A percentile compares a stretch with the other conserved stretches of the same genome.
Conservation (phyloP, 2,113 vertebrate genomes). For the Grus americana region DNA sequence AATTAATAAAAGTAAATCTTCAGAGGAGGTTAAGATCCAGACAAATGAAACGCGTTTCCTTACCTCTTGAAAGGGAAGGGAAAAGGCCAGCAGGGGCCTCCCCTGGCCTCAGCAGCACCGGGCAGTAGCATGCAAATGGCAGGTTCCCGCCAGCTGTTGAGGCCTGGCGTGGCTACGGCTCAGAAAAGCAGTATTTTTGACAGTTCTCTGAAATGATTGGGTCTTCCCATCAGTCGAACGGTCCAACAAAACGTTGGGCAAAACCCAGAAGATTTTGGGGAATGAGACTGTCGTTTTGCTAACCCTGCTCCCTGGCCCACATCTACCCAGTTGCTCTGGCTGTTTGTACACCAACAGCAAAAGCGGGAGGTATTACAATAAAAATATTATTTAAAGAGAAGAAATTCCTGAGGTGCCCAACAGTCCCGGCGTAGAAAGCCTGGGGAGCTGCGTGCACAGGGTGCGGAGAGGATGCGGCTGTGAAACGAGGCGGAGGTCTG, state of each 20-base stretch:
- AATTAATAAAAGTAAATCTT: no score
- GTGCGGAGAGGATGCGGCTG: fast-evolving
- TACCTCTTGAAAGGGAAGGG: not conserved
- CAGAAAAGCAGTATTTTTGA: not conserved
- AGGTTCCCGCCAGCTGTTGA: fast-evolving
- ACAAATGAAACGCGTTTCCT: fast-evolving
- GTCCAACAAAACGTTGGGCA: fast-evolving
- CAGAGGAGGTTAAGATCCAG: not conserved
- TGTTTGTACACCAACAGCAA: not conserved
- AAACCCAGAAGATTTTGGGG: not conserved
- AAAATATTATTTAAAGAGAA: not conserved
- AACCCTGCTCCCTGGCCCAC: not conserved
- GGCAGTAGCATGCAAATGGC: no score
- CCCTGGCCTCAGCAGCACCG: not conserved
- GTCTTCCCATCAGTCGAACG: fast-evolving
- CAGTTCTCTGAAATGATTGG: not conserved
- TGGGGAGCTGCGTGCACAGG: fast-evolving
- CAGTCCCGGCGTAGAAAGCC: fast-evolving
- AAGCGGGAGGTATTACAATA: not conserved
- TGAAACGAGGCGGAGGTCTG: fast-evolving
- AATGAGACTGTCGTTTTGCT: no score
- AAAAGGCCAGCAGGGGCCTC: no score
- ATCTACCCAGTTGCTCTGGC: not conserved
- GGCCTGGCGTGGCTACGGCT: fast-evolving
- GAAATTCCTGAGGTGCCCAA: not conserved